Evolutionary conservation across 2,797 vertebrate genomes (phyloP), one percentile per base, ranked within the genome.

Genomic region (Myotis vivesi): DNA sequence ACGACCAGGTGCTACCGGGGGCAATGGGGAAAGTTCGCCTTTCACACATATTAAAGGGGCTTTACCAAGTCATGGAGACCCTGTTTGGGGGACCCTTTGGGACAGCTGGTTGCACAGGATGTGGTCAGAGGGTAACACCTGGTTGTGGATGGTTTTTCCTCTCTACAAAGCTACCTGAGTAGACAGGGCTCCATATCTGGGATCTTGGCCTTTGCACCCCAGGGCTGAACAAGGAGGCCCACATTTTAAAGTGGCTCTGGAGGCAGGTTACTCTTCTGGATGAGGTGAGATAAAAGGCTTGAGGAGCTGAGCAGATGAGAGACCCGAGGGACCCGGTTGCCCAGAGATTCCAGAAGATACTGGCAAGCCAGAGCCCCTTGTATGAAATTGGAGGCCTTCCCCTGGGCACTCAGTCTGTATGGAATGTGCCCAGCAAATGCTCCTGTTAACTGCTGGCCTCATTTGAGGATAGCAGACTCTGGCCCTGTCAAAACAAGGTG

Each of bases 241-340:
- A 13, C 22, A 17, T 33, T 46, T 68, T 41, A 77, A 82, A 3
- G 20, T 19, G 22, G 16, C 53, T 59, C 41, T 59, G 4, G 6
- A 17, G 5, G n/a, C 25, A 7, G 8, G 22, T 51, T 25, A 20
- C 7, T 41, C 15, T 30, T 82, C 33, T 41, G 44, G 41, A 9
- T 19, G 51, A 92, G 33, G 59, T 6, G 36, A 64, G 33, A 44
- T 36, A 51, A 81, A 97, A 97, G 94, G 94, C 91, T 72, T 89
- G 82, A 79, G 69, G 19, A n/a, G 88, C 64, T 76, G 9, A 57
- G 41, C 44, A 69, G 76, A 81, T 44, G 10, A 57, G 17, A 57
- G 46, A 41, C 28, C 8, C 49, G 10, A 57, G 17, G 51, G 46
- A 41, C 28, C 8, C 0, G 0, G 19, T 3, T 30, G 55, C 49